Evolutionary conservation across 2,888 invertebrate genomes (phyloP), one percentile per base, ranked within the genome.

Genomic region (Frankliniella intonsa): DNA sequence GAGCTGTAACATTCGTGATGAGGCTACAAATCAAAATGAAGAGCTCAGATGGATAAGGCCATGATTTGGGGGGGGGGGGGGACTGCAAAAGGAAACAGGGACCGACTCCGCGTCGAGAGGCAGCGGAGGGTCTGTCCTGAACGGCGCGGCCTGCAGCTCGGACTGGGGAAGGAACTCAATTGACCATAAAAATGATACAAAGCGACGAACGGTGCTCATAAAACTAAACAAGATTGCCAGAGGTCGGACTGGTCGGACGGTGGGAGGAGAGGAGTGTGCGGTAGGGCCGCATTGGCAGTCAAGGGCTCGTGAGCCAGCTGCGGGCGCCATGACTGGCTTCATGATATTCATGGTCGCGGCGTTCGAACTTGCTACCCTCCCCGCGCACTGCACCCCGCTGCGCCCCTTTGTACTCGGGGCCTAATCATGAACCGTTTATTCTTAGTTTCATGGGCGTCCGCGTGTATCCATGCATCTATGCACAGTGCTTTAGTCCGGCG

Each of bases 151-250:
- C 25, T 76, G 69, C 69, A 76, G n/a, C 62, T 11, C 19, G 62
- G 62, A 62, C 19, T 17, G 3, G 62, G 14, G 62, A 62, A n/a
- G 62, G 62, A n/a, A 62, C 62, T 62, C 62, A 25, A 76, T 76
- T 76, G 69, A 25, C 25, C 69, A 22, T 76, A 76, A 76, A 76
- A 76, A 76, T 76, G 69, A 76, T 76, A 25, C 69, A 76, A 25
- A 22, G 69, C 25, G 69, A 12, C 25, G 69, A 25, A 76, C 69
- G 25, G 62, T 62, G 62, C 62, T 62, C 62, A 62, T 62, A 62
- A 62, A 62, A 62, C 62, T 76, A 76, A 76, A 76, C 69, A 76
- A 76, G 69, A 76, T 12, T 62, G 62, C 62, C 62, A 62, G 62
- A n/a, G 62, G 62, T 62, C 62, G 62, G 62, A 17, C 38, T 5